These are phyloP conservation scores for Mycalesis mineus DNA, from an alignment of 2,888 invertebrate species.

Conservation along the genomic window DNA sequence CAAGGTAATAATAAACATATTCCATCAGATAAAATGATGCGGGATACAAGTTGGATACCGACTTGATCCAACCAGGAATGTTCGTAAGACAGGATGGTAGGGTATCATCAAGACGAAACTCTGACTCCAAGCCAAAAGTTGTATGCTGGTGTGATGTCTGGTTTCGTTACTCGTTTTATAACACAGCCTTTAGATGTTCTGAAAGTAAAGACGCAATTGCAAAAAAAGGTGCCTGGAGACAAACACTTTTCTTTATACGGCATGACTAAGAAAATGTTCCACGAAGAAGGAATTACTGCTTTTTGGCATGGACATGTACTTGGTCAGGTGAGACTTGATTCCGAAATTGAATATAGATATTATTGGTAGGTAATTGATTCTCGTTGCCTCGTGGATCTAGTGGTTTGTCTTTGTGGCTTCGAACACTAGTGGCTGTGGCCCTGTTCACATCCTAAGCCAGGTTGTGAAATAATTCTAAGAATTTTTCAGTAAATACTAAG, in stretches of 20 bases:
- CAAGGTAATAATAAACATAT: not conserved
- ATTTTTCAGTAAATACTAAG: too few relatives aligned
- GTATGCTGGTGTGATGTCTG: constrained; percentile 54
- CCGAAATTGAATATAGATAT: too few relatives aligned
- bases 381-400: too few relatives aligned
- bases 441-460: too few relatives aligned
- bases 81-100: constrained; percentile 49
- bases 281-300: constrained; percentile 89
- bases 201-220: constrained; percentile 94
- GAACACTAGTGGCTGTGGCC: too few relatives aligned
- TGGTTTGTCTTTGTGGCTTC: too few relatives aligned
- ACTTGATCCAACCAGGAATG: constrained; percentile 1
- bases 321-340: constrained; percentile 87
- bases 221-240: constrained; percentile 77
- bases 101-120: constrained; percentile 49
- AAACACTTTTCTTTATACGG: constrained; percentile 68
- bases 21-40: not conserved
- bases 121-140: constrained; percentile 53
- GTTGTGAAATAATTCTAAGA: too few relatives aligned
- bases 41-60: not conserved
- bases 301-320: constrained; percentile 97
- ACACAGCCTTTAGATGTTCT: constrained; percentile 94
- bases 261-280: constrained; percentile 82
- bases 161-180: constrained; percentile 48
- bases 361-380: too few relatives aligned